A percentile compares a stretch with the other conserved stretches of the same genome.
phyloP scores from a whole-genome alignment of 2,797 vertebrate species.

The Ctenopoma kingsleyae region DNA sequence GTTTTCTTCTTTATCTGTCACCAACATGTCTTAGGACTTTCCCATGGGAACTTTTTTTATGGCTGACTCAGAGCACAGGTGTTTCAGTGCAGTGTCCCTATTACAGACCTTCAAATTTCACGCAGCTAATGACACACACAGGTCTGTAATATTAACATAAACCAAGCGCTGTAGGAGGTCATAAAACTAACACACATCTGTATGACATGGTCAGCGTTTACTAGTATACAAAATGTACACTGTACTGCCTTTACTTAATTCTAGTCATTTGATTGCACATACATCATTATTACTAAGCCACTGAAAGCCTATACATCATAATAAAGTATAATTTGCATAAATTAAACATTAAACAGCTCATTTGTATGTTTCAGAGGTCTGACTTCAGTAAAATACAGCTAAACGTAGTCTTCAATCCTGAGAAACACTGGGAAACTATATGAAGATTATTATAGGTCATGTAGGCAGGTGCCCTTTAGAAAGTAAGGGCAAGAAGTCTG shows the following conservation, averaged over 20 bases:
- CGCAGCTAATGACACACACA: slow-evolving; percentile 65
- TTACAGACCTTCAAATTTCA: slow-evolving; percentile 56
- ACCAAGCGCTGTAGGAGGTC: slow-evolving; percentile 32
- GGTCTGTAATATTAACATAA: slow-evolving; percentile 47
- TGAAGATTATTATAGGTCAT: neutral
- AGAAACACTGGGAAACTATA: neutral
- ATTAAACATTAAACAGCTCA: neutral
- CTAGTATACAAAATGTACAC: neutral
- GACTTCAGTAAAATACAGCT: neutral
- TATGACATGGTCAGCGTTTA: slow-evolving; percentile 1
- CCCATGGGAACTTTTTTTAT: slow-evolving; percentile 69
- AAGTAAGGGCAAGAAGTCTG: slow-evolving; percentile 8
- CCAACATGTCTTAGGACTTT: slow-evolving; percentile 31
- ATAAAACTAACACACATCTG: slow-evolving; percentile 49
- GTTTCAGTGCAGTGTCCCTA: slow-evolving; percentile 30
- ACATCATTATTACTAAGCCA: neutral
- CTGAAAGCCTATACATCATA: neutral
- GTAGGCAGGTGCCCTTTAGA: slow-evolving; percentile 38
- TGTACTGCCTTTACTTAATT: neutral
- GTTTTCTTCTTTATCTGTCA: neutral
- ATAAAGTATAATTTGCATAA: neutral
- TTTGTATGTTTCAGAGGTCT: neutral
- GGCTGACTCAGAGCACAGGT: slow-evolving; percentile 47
- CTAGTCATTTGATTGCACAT: neutral
- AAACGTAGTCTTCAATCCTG: neutral